These are phyloP conservation scores for Bilobella aurantiaca DNA, from an alignment of 1,140 invertebrate species.

Conservation along the genomic window DNA sequence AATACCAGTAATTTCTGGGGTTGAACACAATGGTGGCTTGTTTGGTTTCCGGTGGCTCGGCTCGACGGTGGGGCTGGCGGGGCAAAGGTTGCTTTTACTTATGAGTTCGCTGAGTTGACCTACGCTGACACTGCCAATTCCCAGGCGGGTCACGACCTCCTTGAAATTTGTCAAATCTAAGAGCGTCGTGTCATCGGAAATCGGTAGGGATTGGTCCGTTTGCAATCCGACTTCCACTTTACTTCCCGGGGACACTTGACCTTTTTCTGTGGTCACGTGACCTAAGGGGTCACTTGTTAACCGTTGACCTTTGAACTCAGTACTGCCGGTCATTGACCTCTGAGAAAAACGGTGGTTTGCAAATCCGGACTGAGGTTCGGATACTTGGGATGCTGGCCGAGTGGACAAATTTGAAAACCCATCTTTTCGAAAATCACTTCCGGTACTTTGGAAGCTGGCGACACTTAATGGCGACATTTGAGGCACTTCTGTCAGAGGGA, in stretches of 20 bases:
- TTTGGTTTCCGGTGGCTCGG: not conserved
- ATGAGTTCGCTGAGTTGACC: not conserved
- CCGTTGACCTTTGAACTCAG: no score
- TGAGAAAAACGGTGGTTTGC: no score
- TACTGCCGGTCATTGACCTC: no score
- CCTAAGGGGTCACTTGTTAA: no score
- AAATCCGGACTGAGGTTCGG: no score
- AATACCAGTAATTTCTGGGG: not conserved
- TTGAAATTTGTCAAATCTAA: not conserved
- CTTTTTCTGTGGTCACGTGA: not conserved
- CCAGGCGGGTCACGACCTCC: not conserved
- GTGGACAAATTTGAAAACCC: no score
- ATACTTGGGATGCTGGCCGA: no score
- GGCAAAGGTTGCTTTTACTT: not conserved
- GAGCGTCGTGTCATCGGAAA: not conserved
- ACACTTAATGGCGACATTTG: not conserved
- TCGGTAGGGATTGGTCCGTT: not conserved
- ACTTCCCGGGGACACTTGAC: not conserved
- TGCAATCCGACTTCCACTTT: not conserved
- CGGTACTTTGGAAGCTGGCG: not conserved
- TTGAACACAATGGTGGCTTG: not conserved
- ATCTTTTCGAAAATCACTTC: no score
- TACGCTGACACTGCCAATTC: not conserved
- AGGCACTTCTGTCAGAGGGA: not conserved
- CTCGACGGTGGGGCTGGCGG: not conserved